phyloP scores from a whole-genome alignment of 2,888 invertebrate species.

The Ophion costatus region DNA sequence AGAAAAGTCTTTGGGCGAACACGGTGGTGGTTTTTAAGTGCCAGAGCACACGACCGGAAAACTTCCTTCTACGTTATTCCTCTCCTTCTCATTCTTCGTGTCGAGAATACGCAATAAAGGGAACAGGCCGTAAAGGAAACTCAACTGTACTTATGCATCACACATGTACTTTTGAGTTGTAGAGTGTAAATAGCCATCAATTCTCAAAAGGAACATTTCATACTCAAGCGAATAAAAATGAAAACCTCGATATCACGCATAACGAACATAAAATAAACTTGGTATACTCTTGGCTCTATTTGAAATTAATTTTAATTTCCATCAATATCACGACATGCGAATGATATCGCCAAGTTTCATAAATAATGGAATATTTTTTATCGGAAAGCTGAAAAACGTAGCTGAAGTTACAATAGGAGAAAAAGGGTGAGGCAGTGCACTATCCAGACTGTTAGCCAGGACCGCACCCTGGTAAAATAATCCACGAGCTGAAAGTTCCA shows the following conservation, averaged over 20 bases:
- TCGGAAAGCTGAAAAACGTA: not conserved
- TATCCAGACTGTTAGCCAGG: conserved; percentile 24
- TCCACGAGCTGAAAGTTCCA: conserved; percentile 55
- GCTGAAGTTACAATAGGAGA: conserved; percentile 2
- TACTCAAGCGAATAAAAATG: too few relatives aligned
- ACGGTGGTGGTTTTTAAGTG: conserved; percentile 46
- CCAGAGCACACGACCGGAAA: conserved; percentile 52
- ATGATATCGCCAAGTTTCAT: too few relatives aligned
- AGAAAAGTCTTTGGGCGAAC: conserved; percentile 32
- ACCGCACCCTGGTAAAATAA: conserved; percentile 67
- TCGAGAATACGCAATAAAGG: conserved; percentile 9
- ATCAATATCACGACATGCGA: too few relatives aligned
- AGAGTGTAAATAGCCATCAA: too few relatives aligned
- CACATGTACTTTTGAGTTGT: not conserved
- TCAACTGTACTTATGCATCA: not conserved
- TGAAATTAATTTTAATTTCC: too few relatives aligned
- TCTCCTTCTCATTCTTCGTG: conserved; percentile 39
- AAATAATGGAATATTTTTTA: not conserved
- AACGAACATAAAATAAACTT: too few relatives aligned
- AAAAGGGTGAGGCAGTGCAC: conserved; percentile 54
- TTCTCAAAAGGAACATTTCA: too few relatives aligned
- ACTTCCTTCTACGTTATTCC: conserved; percentile 43
- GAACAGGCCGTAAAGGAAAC: not conserved
- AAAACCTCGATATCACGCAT: too few relatives aligned
- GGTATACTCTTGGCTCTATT: too few relatives aligned